Percentiles rank a stretch among this genome's conserved stretches.
phyloP scores from a whole-genome alignment of 2,113 vertebrate genomes.

The Castor canadensis region DNA sequence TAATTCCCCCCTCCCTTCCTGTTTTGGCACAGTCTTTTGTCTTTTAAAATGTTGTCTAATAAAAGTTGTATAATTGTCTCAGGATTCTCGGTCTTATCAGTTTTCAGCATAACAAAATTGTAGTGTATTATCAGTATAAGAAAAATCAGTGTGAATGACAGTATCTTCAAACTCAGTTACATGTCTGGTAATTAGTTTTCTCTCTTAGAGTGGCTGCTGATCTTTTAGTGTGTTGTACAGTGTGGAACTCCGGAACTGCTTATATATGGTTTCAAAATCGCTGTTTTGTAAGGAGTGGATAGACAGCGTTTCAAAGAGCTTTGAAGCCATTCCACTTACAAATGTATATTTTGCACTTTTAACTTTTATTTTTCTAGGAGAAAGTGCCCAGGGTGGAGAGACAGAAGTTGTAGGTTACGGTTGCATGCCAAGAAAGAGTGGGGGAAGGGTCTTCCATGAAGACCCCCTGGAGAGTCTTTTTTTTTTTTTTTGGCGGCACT shows the following conservation, averaged over 20 bases:
- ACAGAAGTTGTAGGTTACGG: too few relatives aligned
- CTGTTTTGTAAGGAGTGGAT: neutral
- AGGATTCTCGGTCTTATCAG: neutral
- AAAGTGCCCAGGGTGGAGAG: too few relatives aligned
- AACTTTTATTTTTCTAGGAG: constrained; percentile 16
- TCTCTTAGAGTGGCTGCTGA: neutral
- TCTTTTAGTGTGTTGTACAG: neutral
- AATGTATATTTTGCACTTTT: neutral
- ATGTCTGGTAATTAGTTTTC: neutral
- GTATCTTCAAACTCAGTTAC: neutral
- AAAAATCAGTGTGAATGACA: neutral
- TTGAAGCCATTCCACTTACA: neutral
- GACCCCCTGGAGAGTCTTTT: too few relatives aligned
- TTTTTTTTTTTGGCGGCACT: too few relatives aligned
- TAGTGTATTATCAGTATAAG: neutral
- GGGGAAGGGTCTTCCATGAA: too few relatives aligned
- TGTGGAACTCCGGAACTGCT: neutral
- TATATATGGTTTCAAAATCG: constrained; percentile 32
- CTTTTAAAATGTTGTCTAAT: constrained; percentile 40
- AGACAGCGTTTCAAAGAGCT: constrained; percentile 38
- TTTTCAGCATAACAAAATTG: constrained; percentile 13
- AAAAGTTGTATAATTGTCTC: constrained; percentile 36
- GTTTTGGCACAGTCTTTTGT: constrained; percentile 19
- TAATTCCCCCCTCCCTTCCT: neutral
- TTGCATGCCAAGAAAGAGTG: too few relatives aligned